Percentiles rank a stretch among this genome's conserved stretches.
phyloP scores from a whole-genome alignment of 2,888 invertebrate species.

The Trachelus troglodyta region DNA sequence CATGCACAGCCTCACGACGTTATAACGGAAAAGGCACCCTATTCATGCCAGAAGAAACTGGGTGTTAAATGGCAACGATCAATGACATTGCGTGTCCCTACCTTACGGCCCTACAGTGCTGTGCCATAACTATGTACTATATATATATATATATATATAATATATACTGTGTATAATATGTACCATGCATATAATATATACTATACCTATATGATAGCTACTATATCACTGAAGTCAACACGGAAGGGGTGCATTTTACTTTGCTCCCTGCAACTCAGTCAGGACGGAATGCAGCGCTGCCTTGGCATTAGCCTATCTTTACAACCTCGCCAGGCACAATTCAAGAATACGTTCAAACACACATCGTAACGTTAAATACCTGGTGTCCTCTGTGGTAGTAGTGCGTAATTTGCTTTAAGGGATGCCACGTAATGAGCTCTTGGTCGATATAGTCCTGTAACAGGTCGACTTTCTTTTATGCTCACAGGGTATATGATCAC shows the following conservation, averaged over 20 bases:
- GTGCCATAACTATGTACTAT: neutral
- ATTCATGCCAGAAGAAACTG: neutral
- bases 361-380: neutral
- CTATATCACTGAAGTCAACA: neutral
- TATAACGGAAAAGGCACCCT: neutral
- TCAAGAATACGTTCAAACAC: neutral
- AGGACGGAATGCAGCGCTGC: conserved; percentile 16
- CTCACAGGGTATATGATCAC: too few species aligned
- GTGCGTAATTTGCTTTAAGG: neutral
- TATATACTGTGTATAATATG: neutral
- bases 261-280: conserved; percentile 16
- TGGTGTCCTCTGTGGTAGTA: neutral
- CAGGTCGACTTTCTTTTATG: neutral
- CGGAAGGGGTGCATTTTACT: conserved; percentile 7
- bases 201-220: neutral
- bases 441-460: neutral
- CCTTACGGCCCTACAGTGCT: neutral
- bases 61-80: conserved; percentile 10
- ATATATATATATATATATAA: neutral
- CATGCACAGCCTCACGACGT: neutral
- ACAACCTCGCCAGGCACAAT: conserved; percentile 13
- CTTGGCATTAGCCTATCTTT: conserved; percentile 21
- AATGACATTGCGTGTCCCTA: conserved; percentile 17
- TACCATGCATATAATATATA: neutral
- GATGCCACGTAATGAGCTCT: neutral